These are phyloP conservation scores for Branchinecta lindahli DNA, from an alignment of 1,140 invertebrate genomes.

Conservation along the genomic window DNA sequence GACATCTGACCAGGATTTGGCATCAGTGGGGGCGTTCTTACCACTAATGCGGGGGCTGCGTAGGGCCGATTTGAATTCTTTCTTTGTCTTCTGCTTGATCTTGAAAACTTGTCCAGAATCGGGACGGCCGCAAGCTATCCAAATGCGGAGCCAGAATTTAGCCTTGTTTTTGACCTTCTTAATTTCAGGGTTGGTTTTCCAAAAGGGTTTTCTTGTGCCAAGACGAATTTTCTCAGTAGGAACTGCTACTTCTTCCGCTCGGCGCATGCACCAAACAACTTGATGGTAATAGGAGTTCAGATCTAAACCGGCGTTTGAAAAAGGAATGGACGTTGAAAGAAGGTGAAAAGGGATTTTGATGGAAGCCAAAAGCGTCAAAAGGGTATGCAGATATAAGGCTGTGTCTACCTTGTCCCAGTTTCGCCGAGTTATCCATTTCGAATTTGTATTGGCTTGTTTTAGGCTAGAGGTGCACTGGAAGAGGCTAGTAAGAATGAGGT, in stretches of 20 bases:
- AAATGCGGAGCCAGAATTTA: not conserved
- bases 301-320: not conserved
- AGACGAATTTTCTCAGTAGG: not conserved
- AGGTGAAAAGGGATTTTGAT: not conserved
- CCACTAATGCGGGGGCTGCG: no score
- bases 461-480: not conserved
- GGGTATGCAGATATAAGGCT: not conserved
- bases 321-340: not conserved
- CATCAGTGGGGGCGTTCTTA: no score
- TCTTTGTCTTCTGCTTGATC: constrained; percentile 1
- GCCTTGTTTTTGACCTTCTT: not conserved
- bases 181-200: not conserved
- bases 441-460: not conserved
- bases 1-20: no score
- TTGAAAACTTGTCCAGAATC: not conserved
- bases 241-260: not conserved
- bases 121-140: not conserved
- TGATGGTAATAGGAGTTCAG: not conserved
- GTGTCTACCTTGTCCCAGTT: not conserved
- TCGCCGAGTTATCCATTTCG: not conserved
- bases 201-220: not conserved
- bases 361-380: not conserved
- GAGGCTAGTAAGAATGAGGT: no score
- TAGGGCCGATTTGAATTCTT: no score
- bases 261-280: not conserved